These are phyloP conservation scores for Hydrochoerus hydrochaeris DNA, from an alignment of 2,113 vertebrate genomes.

Conservation along the genomic window DNA sequence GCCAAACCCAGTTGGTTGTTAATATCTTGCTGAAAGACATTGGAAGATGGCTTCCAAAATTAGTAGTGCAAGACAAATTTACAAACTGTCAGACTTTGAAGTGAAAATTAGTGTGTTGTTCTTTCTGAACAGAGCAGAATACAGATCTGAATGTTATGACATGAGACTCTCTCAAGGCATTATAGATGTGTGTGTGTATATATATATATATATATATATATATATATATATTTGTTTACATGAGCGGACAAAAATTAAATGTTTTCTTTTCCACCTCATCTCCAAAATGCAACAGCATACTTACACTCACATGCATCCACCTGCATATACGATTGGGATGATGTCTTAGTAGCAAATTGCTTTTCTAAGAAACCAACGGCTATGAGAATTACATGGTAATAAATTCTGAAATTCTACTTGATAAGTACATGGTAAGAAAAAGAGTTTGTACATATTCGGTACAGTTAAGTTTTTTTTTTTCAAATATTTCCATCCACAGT, in stretches of 20 bases:
- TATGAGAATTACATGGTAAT: background rate
- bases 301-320: background rate
- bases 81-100: slow-evolving; percentile 83
- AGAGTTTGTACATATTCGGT: background rate
- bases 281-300: background rate
- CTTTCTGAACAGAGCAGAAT: slow-evolving; percentile 66
- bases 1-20: slow-evolving; percentile 79
- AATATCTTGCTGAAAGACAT: slow-evolving; percentile 79
- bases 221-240: background rate
- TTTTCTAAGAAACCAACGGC: background rate
- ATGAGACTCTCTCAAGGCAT: slow-evolving; percentile 55
- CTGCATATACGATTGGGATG: background rate
- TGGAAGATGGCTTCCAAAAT: slow-evolving; percentile 78
- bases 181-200: background rate
- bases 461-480: background rate
- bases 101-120: slow-evolving; percentile 79
- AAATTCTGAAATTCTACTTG: background rate
- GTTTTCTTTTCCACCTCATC: background rate
- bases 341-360: background rate
- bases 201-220: background rate
- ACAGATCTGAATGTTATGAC: slow-evolving; percentile 28
- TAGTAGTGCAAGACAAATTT: slow-evolving; percentile 82
- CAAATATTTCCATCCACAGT: background rate
- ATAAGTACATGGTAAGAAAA: background rate
- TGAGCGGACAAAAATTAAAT: slow-evolving; percentile 50